phyloP scores from a whole-genome alignment of 2,888 invertebrate species.

The Biston stratarius region DNA sequence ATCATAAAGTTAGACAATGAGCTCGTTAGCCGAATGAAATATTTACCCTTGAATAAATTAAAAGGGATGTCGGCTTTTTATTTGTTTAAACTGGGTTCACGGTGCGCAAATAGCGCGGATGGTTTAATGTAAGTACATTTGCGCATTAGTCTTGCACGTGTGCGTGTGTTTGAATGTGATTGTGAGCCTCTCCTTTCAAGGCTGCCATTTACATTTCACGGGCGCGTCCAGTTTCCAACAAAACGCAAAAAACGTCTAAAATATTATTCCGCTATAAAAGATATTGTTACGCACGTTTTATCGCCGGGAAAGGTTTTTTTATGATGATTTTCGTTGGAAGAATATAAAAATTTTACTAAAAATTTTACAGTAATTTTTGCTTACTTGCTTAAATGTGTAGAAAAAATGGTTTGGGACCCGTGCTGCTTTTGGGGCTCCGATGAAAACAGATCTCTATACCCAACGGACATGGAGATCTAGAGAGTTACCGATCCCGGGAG shows the following conservation, averaged over 20 bases:
- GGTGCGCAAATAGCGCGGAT: conserved; percentile 37
- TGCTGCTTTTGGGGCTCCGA: too few relatives aligned
- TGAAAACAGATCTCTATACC: too few relatives aligned
- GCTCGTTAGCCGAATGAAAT: conserved; percentile 67
- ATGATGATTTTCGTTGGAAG: conserved; percentile 9
- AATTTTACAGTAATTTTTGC: background rate
- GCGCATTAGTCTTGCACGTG: background rate
- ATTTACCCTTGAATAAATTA: conserved; percentile 67
- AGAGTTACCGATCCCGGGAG: too few relatives aligned
- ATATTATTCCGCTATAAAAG: conserved; percentile 12
- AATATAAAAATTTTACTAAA: conserved; percentile 17
- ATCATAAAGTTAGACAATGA: conserved; percentile 71
- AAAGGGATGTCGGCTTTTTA: conserved; percentile 54
- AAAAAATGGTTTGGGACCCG: too few relatives aligned
- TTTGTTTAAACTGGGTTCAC: conserved; percentile 47
- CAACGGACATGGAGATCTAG: too few relatives aligned
- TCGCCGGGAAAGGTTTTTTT: conserved; percentile 18
- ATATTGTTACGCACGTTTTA: conserved; percentile 12
- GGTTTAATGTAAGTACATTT: conserved; percentile 21
- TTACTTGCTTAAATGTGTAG: background rate
- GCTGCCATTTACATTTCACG: conserved; percentile 11
- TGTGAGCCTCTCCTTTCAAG: background rate
- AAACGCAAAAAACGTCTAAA: conserved; percentile 14
- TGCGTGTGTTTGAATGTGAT: background rate
- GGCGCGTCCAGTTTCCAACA: conserved; percentile 10